Percentiles rank a stretch among this genome's conserved stretches.
phyloP scores from a whole-genome alignment of 1,140 invertebrate species.

The Sitophilus oryzae region DNA sequence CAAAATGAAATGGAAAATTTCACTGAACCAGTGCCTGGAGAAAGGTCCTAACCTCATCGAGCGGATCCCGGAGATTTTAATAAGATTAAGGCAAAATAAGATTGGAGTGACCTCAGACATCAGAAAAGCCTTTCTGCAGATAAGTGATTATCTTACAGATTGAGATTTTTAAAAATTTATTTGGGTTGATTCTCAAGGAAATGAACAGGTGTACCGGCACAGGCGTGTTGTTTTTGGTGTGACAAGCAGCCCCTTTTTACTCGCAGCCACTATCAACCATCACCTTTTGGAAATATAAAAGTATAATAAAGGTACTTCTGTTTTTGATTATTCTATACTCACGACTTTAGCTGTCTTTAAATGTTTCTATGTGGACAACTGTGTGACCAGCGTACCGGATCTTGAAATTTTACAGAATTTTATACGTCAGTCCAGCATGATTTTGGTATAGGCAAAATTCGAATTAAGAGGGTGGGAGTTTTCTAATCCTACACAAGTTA shows the following conservation, averaged over 20 bases:
- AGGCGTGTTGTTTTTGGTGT: too few species aligned
- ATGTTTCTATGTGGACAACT: constrained; percentile 20
- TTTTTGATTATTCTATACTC: not conserved
- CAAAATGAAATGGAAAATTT: too few species aligned
- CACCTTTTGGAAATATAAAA: not conserved
- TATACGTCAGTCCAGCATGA: not conserved
- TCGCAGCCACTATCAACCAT: too few species aligned
- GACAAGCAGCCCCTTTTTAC: constrained; percentile 36
- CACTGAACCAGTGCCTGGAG: constrained; percentile 26
- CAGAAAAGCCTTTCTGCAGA: constrained; percentile 2
- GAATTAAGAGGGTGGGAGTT: constrained; percentile 4
- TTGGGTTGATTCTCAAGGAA: constrained; percentile 3
- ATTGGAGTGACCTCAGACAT: constrained; percentile 37
- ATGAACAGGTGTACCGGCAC: too few species aligned
- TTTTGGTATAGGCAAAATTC: not conserved
- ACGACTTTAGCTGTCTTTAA: not conserved
- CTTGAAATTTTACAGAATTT: not conserved
- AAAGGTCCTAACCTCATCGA: constrained; percentile 42
- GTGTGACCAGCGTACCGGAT: constrained; percentile 7
- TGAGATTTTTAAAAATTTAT: too few species aligned
- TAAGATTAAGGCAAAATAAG: too few species aligned
- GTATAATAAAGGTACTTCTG: not conserved
- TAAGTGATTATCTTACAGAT: too few species aligned
- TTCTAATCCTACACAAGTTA: too few species aligned
- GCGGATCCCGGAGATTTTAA: too few species aligned